Conservation (phyloP, 2,888 invertebrate species). For the Dynastes hyllus region DNA sequence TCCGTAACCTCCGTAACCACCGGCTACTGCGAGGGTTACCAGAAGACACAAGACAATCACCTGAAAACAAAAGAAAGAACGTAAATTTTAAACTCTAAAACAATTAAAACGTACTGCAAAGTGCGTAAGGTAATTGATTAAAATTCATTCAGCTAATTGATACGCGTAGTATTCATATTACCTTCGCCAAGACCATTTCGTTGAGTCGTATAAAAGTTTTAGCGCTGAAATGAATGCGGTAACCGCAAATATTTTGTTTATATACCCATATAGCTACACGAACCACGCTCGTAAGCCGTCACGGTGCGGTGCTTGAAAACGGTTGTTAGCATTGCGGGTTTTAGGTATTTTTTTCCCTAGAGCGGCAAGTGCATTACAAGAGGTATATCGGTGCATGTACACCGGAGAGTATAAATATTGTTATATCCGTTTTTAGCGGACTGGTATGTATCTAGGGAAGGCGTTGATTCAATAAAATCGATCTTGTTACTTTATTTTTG, state of each 20-base stretch:
- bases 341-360: background rate
- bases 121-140: background rate
- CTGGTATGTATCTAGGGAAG: too few relatives aligned
- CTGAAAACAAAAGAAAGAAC: slow-evolving; percentile 10
- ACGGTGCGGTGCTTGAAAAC: background rate
- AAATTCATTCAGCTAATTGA: background rate
- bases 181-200: slow-evolving; percentile 40
- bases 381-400: too few relatives aligned
- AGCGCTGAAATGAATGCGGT: slow-evolving; percentile 16
- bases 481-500: too few relatives aligned
- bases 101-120: background rate
- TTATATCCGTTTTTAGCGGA: too few relatives aligned
- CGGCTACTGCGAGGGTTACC: slow-evolving; percentile 22
- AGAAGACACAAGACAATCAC: slow-evolving; percentile 32
- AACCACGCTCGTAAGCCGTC: background rate
- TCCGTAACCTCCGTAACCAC: slow-evolving; percentile 33
- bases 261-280: background rate
- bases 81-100: background rate
- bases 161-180: slow-evolving; percentile 10
- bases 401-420: too few relatives aligned
- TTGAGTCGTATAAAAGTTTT: slow-evolving; percentile 5
- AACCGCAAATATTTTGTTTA: slow-evolving; percentile 43
- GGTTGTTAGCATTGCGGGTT: background rate
- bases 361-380: too few relatives aligned
- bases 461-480: too few relatives aligned